phyloP scores from a whole-genome alignment of 2,113 vertebrate genomes.

The Tragelaphus strepsiceros region DNA sequence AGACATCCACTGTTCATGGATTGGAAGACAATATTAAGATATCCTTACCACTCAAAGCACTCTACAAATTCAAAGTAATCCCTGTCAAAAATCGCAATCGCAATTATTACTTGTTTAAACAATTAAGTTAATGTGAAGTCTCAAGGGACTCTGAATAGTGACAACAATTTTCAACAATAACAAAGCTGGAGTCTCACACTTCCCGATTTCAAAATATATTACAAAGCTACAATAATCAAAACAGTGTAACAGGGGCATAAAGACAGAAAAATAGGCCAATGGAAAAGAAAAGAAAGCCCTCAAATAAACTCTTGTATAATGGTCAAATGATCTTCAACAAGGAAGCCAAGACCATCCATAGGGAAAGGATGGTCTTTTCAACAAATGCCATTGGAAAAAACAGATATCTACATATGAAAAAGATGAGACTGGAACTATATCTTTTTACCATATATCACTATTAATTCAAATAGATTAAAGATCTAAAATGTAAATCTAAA shows the following conservation, averaged over 20 bases:
- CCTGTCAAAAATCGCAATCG: background rate
- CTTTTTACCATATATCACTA: background rate
- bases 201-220: background rate
- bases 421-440: background rate
- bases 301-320: background rate
- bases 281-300: background rate
- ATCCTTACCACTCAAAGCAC: background rate
- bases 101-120: background rate
- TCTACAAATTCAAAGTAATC: background rate
- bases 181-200: background rate
- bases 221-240: background rate
- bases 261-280: background rate
- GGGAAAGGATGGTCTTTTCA: background rate
- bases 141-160: background rate
- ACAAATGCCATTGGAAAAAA: background rate
- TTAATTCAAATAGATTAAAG: background rate
- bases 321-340: background rate
- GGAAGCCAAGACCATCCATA: background rate
- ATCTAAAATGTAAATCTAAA: background rate
- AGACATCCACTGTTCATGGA: background rate
- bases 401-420: background rate
- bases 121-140: background rate
- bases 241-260: background rate
- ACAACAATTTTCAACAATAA: background rate
- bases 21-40: background rate